Evolutionary conservation across 2,113 vertebrate genomes (phyloP), one percentile per base, ranked within the genome.

Genomic region (Uropsilus gracilis): DNA sequence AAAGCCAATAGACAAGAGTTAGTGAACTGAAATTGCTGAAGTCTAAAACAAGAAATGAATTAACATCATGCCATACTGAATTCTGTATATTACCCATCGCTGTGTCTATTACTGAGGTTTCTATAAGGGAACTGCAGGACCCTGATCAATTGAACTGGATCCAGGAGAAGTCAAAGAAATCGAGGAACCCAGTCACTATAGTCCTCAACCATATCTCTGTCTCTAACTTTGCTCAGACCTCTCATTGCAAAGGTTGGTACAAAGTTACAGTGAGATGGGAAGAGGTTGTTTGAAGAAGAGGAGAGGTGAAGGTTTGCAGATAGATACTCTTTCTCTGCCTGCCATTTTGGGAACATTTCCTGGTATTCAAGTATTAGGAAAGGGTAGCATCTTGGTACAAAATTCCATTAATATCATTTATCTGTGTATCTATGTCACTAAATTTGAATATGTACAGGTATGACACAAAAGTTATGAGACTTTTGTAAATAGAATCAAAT

Each of bases 11-110:
- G 69, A 89, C 75, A 95, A 97, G 89, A 94, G 61, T 83, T 63
- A 77, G 86, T n/a, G 80, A 94, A 44, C 69, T 78, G 80, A 92
- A 92, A 87, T 87, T 69, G 71, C 48, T 68, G 13, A 90, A 77
- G 68, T 77, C 84, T 91, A 89, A 91, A 77, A 89, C 75, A 92
- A 86, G 89, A 94, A 48, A 94, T 78, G 76, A 89, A 75, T 57
- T 50, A 30, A 80, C 55, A 50, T 68, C 85, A 86, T 88, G 28
- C 68, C 86, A 88, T 72, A 85, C 9, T 91, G 34, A 88, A 76
- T 93, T 46, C 10, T 48, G 42, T 20, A 81, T 46, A 86, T 77
- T 39, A 16, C 22, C 46, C 30, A 72, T 95, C 61, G 48, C 78
- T 90, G 77, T 77, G 77, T 64, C 10, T 30, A 5, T 85, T 81